Evolutionary conservation across 2,888 invertebrate genomes (phyloP), one percentile per base, ranked within the genome.

Genomic region (Habroteleia sp.): DNA sequence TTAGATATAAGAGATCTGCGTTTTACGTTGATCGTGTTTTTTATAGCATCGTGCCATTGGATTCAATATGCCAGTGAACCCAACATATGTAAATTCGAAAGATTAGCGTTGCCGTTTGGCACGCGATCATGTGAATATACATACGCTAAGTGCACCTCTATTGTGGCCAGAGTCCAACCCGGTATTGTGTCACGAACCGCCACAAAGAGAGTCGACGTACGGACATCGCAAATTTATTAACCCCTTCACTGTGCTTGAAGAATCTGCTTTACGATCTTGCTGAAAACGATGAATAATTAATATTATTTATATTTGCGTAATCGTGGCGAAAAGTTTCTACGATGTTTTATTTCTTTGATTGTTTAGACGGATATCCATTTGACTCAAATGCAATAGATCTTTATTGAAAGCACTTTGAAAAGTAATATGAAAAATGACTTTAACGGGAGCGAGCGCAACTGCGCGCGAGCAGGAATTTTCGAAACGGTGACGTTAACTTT

Each of bases 21-120:
- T 66, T 29, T 29, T 42, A 20, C 33, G n/a, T 44, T 29, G 35
- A 52, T 37, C 54, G 33, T 48, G 52, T 58, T 65, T 48, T 7
- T 44, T 25, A 25, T 35, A 10, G 23, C n/a, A 14, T 54, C 39
- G 52, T 46, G 54, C 25, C 14, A 29, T 0, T 39, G 39, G 54
- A 60, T 65, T 75, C 65, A 65, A 65, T 75, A 71, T 71, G 75
- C 71, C 75, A 60, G 60, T 71, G 71, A 75, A 75, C 71, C 66
- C 48, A 23, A 60, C 48, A 71, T 75, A 71, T 75, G 75, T 65
- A 75, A 75, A 75, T 75, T 25, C 37, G n/a, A 65, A 75, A 72
- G 65, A 60, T 75, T 75, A 75, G 65, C 41, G 11, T 11, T 23
- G 41, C 46, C 20, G 41, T 60, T 52, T 14, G 39, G 65, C 75